Evolutionary conservation across 2,888 invertebrate species (phyloP), one percentile per base, ranked within the genome.

Genomic region (Dendrolimus pini): DNA sequence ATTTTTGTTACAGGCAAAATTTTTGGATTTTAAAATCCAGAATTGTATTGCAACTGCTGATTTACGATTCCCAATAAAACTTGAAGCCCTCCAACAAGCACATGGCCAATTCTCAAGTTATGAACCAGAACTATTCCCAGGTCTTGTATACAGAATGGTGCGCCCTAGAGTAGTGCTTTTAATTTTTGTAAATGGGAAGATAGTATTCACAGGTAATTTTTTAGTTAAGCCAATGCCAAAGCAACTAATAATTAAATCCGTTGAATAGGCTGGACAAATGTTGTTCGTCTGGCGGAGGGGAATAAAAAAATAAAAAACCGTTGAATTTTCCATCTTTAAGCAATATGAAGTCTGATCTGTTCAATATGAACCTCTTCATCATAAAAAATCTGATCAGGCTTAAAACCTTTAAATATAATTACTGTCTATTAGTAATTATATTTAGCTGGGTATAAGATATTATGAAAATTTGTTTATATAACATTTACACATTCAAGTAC

Each of bases 111-210:
- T 94, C 75, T 93, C 93, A 62, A 96, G 97, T 57, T 99, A 99
- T 78, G 99, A 99, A 83, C 99, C 99, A 0, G 99, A 99, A 86
- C 89, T 99, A 58, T 99, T 99, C 86, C 99, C 99, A 8, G 99
- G 99, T n/a, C 92, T 99, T 42, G 98, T 99, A 59, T 99, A 99
- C 82, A 93, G 99, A 72, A 97, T 99, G 97, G 96, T 99, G 53
- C 96, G 97, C 74, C 99, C 99, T 0, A 94, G 98, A 67, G 95
- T 99, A 65, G 99, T 99, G n/a, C 88, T 99, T 63, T 91, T 99
- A 10, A 99, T 99, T 82, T 99, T 99, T 91, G 99, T 99, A 1
- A 99, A 99, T 82, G 99, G 99, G 58, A 99, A 99, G 93, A 95
- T 99, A 66, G 99, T 99, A 1, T 95, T 99, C 63, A 99, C 99